These are phyloP conservation scores for Apodemia zela DNA, from an alignment of 2,888 invertebrate genomes.

Conservation along the genomic window DNA sequence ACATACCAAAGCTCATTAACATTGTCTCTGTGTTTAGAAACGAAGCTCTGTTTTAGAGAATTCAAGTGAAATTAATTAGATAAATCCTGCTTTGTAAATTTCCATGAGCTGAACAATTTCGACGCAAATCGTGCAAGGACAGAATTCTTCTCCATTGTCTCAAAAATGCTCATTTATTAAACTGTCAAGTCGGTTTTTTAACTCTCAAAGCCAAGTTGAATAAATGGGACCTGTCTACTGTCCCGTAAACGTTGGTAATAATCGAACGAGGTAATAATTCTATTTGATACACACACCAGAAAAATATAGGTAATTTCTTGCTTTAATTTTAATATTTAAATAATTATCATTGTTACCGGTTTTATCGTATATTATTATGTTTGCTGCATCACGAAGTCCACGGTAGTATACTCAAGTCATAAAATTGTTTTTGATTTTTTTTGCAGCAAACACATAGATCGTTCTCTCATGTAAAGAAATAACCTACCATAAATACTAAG, in stretches of 20 bases:
- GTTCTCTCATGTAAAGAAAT: too few species aligned
- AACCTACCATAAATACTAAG: too few species aligned
- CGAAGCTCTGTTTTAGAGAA: not conserved
- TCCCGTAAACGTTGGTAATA: constrained; percentile 16
- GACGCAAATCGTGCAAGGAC: constrained; percentile 4
- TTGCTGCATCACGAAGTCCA: too few species aligned
- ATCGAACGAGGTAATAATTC: constrained; percentile 15
- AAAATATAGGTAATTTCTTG: not conserved
- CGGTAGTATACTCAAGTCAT: too few species aligned
- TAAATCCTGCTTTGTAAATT: constrained; percentile 4
- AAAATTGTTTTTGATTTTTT: too few species aligned
- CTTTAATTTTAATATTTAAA: not conserved
- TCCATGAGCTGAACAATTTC: constrained; percentile 7
- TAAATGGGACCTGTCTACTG: constrained; percentile 13
- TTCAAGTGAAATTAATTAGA: constrained; percentile 4
- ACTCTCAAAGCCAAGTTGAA: constrained; percentile 12
- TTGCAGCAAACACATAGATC: too few species aligned
- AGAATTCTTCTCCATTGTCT: constrained; percentile 6
- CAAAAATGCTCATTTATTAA: constrained; percentile 7
- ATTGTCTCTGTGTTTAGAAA: constrained; percentile 1
- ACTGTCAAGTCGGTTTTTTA: constrained; percentile 15
- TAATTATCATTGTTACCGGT: too few species aligned
- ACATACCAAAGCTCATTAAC: constrained; percentile 7
- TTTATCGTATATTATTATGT: not conserved
- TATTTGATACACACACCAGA: not conserved